Percentiles rank a stretch among this genome's conserved stretches.
Conservation (phyloP, 2,113 vertebrate genomes). For the Chlorocebus sabaeus region DNA sequence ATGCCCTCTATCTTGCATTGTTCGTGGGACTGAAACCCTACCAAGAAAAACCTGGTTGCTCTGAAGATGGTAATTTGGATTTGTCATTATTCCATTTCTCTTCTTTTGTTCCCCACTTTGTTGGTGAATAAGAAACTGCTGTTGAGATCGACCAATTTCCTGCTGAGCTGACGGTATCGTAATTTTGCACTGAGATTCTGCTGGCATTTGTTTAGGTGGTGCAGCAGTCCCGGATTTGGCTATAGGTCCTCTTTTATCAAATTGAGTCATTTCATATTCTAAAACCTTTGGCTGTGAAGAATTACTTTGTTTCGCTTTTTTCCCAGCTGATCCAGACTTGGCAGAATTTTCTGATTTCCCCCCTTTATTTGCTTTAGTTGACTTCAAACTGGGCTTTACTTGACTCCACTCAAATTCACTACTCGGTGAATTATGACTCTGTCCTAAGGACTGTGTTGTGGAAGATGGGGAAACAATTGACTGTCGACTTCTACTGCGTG, state of each 20-base stretch:
- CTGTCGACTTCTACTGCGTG: constrained; percentile 96
- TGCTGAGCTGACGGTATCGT: constrained; percentile 87
- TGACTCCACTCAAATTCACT: constrained; percentile 96
- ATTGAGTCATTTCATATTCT: constrained; percentile 98
- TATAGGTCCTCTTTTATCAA: constrained; percentile 90
- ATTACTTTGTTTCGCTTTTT: constrained; percentile 89
- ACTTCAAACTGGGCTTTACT: constrained; percentile 92
- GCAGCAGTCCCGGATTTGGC: constrained; percentile 87
- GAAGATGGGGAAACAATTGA: constrained; percentile 96
- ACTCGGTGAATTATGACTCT: constrained; percentile 91
- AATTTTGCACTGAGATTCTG: constrained; percentile 91
- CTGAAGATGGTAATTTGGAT: constrained; percentile 98
- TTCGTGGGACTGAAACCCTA: constrained; percentile 92
- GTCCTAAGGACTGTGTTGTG: constrained; percentile 91
- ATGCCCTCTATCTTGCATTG: constrained; percentile 90
- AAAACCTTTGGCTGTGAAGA: constrained; percentile 91
- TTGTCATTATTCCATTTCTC: constrained; percentile 98
- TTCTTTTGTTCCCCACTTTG: constrained; percentile 94
- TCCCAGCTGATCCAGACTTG: constrained; percentile 90
- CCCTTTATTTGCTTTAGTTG: constrained; percentile 89
- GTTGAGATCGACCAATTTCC: constrained; percentile 88
- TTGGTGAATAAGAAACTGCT: constrained; percentile 93
- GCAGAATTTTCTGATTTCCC: constrained; percentile 86
- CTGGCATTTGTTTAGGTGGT: constrained; percentile 79
- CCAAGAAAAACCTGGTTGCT: constrained; percentile 96